Evolutionary conservation across 64 coral and sea anemone species (phyloP).

Genomic region (Hydrozoanthus tunicans): DNA sequence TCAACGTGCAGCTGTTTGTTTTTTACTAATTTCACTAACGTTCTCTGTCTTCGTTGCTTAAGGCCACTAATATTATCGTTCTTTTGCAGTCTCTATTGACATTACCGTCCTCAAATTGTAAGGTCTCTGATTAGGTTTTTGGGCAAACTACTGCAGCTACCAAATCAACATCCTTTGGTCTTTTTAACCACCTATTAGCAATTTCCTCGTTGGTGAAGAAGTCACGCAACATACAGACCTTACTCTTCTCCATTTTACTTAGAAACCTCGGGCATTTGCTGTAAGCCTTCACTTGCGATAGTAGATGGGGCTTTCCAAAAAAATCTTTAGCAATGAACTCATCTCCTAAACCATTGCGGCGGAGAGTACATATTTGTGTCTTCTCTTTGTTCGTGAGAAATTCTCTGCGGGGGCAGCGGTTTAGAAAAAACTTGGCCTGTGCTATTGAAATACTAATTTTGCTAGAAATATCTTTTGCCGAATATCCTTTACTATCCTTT

Average conservation of each 20-base stretch:
- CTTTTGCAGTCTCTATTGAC: too few species aligned
- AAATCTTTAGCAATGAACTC: background rate
- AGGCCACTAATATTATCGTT: too few species aligned
- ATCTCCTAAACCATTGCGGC: background rate
- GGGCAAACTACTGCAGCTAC: too few species aligned
- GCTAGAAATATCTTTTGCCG: background rate
- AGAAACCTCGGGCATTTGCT: background rate
- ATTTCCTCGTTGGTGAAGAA: background rate
- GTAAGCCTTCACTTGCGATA: background rate
- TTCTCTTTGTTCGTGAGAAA: background rate
- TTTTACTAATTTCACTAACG: too few species aligned
- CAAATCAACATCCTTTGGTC: too few species aligned
- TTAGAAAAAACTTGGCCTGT: constrained; percentile 16
- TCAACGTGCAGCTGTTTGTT: too few species aligned
- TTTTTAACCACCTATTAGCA: background rate
- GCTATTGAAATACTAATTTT: background rate
- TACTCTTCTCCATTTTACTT: background rate
- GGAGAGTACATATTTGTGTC: background rate
- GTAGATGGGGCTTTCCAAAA: background rate
- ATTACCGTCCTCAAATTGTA: too few species aligned
- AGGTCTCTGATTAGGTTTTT: too few species aligned
- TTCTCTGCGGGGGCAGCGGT: background rate
- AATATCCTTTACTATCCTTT: background rate
- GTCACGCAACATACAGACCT: background rate
- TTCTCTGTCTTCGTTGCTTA: too few species aligned